These are phyloP conservation scores for Eupithecia dodoneata DNA, from an alignment of 2,888 invertebrate genomes.

Conservation along the genomic window DNA sequence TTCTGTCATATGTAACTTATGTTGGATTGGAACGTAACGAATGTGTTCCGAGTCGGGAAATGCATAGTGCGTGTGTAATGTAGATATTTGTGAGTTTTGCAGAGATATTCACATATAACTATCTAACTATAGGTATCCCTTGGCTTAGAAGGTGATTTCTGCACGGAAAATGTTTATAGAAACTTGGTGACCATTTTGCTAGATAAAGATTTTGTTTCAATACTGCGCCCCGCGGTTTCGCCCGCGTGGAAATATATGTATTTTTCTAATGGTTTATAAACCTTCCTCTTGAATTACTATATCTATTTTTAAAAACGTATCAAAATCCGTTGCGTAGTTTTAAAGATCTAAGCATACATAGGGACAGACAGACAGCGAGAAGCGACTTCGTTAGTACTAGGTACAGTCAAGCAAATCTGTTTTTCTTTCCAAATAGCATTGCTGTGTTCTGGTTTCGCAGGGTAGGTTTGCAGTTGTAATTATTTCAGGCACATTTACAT, in stretches of 20 bases:
- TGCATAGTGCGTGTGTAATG: slow-evolving; percentile 16
- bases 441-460: not conserved
- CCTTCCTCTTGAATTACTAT: no score
- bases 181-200: not conserved
- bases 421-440: no score
- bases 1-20: slow-evolving; percentile 28
- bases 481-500: not conserved
- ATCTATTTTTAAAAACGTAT: no score
- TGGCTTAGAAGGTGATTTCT: not conserved
- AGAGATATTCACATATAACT: not conserved
- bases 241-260: no score
- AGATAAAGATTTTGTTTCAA: no score
- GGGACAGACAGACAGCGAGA: no score
- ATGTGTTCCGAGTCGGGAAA: slow-evolving; percentile 15
- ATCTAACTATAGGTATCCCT: not conserved
- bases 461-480: not conserved
- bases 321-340: no score
- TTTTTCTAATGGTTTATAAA: no score
- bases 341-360: no score
- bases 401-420: no score
- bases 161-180: not conserved
- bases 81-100: not conserved
- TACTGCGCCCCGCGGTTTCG: no score
- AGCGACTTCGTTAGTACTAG: no score
- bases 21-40: slow-evolving; percentile 25